Evolutionary conservation across 2,113 vertebrate genomes (phyloP).

Genomic region (Seriola dumerili): DNA sequence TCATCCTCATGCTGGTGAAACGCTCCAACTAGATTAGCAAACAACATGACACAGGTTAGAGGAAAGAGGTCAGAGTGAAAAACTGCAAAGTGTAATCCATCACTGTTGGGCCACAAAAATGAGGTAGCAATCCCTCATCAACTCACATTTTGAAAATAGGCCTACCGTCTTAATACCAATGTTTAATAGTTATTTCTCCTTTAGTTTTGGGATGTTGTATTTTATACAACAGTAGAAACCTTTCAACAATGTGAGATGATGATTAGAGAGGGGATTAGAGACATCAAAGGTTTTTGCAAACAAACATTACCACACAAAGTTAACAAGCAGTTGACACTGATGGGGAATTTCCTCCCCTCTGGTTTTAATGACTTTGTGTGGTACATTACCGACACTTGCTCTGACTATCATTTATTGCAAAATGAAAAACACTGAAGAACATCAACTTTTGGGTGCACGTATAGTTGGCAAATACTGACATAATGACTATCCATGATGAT

Average conservation of each 20-base stretch:
- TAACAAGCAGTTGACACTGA: slow-evolving; percentile 16
- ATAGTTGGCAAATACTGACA: slow-evolving; percentile 32
- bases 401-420: background rate
- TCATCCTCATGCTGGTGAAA: slow-evolving; percentile 93
- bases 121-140: slow-evolving; percentile 32
- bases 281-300: slow-evolving; percentile 8
- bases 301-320: slow-evolving; percentile 39
- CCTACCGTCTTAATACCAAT: background rate
- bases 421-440: slow-evolving; percentile 3
- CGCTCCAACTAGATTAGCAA: slow-evolving; percentile 87
- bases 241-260: slow-evolving; percentile 28
- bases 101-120: background rate
- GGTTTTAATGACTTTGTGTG: slow-evolving; percentile 25
- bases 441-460: background rate
- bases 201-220: background rate
- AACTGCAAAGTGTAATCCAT: background rate
- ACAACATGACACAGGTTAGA: slow-evolving; percentile 35
- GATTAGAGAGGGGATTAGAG: slow-evolving; percentile 25
- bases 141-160: background rate
- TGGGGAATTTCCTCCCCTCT: background rate
- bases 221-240: slow-evolving; percentile 6
- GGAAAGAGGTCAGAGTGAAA: slow-evolving; percentile 13
- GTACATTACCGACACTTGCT: background rate
- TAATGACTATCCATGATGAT: slow-evolving; percentile 7
- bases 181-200: background rate